Evolutionary conservation across 2,888 invertebrate species (phyloP).

Genomic region (Leucoma salicis): DNA sequence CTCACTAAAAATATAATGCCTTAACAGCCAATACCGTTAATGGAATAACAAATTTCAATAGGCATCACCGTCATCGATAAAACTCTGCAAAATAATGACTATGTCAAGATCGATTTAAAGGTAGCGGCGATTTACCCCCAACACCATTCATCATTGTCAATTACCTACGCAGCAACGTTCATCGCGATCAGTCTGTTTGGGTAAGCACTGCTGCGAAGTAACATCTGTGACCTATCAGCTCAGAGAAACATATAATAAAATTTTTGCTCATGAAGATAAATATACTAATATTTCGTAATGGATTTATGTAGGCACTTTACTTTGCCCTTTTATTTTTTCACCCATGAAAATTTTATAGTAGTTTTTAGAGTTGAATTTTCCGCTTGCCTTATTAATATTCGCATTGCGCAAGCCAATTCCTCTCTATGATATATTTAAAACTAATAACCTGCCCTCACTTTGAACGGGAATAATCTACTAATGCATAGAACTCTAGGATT

Average conservation of each 20-base stretch:
- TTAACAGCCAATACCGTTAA: background rate
- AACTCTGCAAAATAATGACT: background rate
- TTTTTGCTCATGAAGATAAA: too few relatives aligned
- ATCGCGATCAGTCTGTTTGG: constrained; percentile 3
- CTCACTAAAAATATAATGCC: background rate
- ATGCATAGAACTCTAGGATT: too few relatives aligned
- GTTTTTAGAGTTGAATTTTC: too few relatives aligned
- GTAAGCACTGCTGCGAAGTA: background rate
- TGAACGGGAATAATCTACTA: too few relatives aligned
- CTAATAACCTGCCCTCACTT: too few relatives aligned
- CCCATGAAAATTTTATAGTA: too few relatives aligned
- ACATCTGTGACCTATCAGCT: background rate
- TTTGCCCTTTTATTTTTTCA: too few relatives aligned
- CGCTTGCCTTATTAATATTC: too few relatives aligned
- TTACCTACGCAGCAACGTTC: constrained; percentile 1
- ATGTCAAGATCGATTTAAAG: constrained; percentile 3
- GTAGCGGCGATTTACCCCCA: background rate
- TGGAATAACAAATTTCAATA: background rate
- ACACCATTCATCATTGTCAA: constrained; percentile 10
- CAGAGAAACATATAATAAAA: background rate
- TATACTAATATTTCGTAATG: too few relatives aligned
- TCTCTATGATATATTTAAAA: too few relatives aligned
- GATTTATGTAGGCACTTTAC: too few relatives aligned
- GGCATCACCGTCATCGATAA: background rate
- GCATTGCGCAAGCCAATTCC: too few relatives aligned